Evolutionary conservation across 2,888 invertebrate species (phyloP), one percentile per base, ranked within the genome.

Genomic region (Dryocosmus kuriphilus): DNA sequence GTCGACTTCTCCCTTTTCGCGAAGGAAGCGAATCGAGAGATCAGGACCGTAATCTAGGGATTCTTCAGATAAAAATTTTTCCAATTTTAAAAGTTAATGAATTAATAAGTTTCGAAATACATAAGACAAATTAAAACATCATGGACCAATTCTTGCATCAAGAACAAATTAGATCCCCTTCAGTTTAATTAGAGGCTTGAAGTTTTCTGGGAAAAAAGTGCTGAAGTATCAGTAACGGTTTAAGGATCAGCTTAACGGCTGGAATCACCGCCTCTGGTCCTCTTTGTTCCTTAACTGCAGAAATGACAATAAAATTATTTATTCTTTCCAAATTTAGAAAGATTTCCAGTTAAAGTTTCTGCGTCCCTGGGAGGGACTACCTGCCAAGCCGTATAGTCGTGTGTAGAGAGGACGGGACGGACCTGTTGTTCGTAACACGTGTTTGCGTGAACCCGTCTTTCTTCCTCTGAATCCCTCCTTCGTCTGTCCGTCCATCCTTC

Each of bases 341-440:
- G 27, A 71, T 71, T 51, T 51, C 27, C 30, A 32, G 41, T 65
- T 65, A 41, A 65, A 65, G 65, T 32, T n/a, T 51, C 71, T 32
- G n/a, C 71, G 71, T 71, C 46, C 71, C 71, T 71, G 71, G 30
- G 27, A 71, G 71, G 19, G 67, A 71, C 71, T 51, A 71, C 51
- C 71, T 71, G 71, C n/a, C 71, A 51, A 32, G 32, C 51, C n/a
- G 51, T 71, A 71, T 71, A 51, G 71, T 71, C 30, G 32, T 71
- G 32, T 71, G 41, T 65, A 65, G 78, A 71, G 77, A 74, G 80
- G 79, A 80, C 78, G 83, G 83, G 79, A 83, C 83, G 84, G 83
- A 89, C 87, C 89, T 89, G 89, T 88, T 88, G 88, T 89, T 87
- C 86, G 89, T 88, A 89, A 90, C 90, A 90, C 90, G 89, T 90